Evolutionary conservation across 2,113 vertebrate genomes (phyloP).

Genomic region (Thinocorus orbignyianus): DNA sequence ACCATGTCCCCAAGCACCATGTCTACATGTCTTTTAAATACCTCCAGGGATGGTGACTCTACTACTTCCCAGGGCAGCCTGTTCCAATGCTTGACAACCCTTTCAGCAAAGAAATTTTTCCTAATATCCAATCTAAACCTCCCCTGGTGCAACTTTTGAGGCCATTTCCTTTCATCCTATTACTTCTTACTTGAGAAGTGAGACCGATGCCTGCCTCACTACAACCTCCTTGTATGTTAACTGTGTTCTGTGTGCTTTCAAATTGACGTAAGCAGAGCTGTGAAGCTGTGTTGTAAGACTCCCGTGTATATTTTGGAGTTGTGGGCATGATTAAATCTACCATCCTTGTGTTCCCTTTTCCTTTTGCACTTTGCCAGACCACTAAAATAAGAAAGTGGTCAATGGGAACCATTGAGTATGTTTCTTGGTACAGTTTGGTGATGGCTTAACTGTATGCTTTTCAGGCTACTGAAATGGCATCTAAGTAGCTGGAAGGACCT

Average conservation of each 20-base stretch:
- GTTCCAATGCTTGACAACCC: background rate
- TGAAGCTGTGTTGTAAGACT: background rate
- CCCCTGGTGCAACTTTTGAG: background rate
- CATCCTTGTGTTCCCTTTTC: background rate
- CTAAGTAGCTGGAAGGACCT: background rate
- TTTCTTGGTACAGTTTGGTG: background rate
- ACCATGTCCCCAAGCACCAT: background rate
- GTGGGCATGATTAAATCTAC: background rate
- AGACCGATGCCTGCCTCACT: fast-evolving
- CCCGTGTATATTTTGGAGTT: background rate
- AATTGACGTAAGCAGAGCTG: background rate
- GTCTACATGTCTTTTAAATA: background rate
- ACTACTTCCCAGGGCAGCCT: background rate
- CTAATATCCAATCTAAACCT: background rate
- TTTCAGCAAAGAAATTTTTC: background rate
- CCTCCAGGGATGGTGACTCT: background rate
- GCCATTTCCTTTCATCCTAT: background rate
- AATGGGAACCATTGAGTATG: background rate
- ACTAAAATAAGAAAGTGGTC: background rate
- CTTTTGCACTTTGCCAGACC: background rate
- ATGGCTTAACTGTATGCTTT: background rate
- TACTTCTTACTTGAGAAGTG: background rate
- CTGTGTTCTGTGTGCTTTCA: background rate
- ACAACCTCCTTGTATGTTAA: background rate
- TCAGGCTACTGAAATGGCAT: background rate